Conservation (phyloP, 2,888 invertebrate genomes). For the Trilocha varians region DNA sequence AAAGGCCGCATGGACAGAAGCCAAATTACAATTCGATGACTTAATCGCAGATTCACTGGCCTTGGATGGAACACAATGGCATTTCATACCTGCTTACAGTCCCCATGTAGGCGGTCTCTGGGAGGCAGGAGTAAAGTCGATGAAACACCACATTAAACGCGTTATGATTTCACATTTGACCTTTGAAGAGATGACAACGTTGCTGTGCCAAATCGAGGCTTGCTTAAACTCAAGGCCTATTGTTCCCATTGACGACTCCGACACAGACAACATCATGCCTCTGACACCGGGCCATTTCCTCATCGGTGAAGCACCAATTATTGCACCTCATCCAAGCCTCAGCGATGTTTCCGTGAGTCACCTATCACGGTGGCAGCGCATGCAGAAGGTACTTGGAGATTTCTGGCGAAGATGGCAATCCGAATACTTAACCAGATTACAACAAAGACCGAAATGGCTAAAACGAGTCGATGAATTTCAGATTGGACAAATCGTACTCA, state of each 20-base stretch:
- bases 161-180: constrained; percentile 2
- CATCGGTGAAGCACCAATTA: constrained; percentile 13
- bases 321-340: constrained; percentile 11
- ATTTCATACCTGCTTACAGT: neutral
- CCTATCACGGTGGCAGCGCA: constrained; percentile 16
- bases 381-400: constrained; percentile 14
- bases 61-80: constrained; percentile 4
- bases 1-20: constrained; percentile 6
- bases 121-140: constrained; percentile 1
- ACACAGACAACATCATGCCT: constrained; percentile 1
- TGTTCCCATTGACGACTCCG: no score
- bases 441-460: constrained; percentile 16
- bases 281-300: constrained; percentile 22
- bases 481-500: constrained; percentile 17
- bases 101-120: neutral
- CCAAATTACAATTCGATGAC: constrained; percentile 4
- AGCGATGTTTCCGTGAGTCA: constrained; percentile 6
- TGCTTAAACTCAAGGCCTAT: constrained; percentile 10
- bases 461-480: constrained; percentile 10
- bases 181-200: constrained; percentile 6
- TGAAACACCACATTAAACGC: neutral
- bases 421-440: constrained; percentile 15
- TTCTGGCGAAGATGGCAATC: constrained; percentile 17
- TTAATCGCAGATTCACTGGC: constrained; percentile 3
- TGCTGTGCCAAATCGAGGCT: constrained; percentile 6